These are phyloP conservation scores for Oncorhynchus kisutch DNA, from an alignment of 2,113 vertebrate genomes.

Conservation along the genomic window DNA sequence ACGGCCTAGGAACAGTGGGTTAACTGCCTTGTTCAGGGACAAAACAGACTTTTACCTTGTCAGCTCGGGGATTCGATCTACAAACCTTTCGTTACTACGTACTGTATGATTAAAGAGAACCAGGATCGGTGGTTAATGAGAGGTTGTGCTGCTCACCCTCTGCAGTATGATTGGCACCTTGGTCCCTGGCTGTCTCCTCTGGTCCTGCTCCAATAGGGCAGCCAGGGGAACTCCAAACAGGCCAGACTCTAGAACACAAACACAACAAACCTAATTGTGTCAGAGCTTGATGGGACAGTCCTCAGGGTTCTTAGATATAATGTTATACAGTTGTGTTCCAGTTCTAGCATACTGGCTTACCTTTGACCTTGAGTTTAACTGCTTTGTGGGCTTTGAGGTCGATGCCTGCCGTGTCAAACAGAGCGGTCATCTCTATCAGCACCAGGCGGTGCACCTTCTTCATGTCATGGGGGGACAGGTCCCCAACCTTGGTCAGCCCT, in stretches of 20 bases:
- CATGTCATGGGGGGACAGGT: conserved; percentile 91
- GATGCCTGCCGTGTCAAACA: conserved; percentile 84
- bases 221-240: conserved; percentile 87
- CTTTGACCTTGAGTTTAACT: conserved; percentile 88
- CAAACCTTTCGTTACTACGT: too few relatives aligned
- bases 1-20: too few relatives aligned
- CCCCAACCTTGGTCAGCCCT: conserved; percentile 88
- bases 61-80: too few relatives aligned
- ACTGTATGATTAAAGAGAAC: too few relatives aligned
- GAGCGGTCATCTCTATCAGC: conserved; percentile 90
- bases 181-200: conserved; percentile 79
- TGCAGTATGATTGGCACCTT: conserved; percentile 91
- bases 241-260: conserved; percentile 80
- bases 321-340: neutral
- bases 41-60: too few relatives aligned
- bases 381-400: conserved; percentile 91
- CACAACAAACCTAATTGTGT: conserved; percentile 37
- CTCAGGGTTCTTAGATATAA: too few relatives aligned
- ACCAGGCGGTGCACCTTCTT: conserved; percentile 88
- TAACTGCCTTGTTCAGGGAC: too few relatives aligned
- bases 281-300: too few relatives aligned
- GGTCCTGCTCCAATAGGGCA: conserved; percentile 90
- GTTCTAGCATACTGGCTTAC: conserved; percentile 61
- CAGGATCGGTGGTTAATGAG: neutral
- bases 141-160: conserved; percentile 71